A percentile compares a stretch with the other conserved stretches of the same genome.
These are phyloP conservation scores for Acleris laterana DNA, from an alignment of 2,888 invertebrate species.

Conservation along the genomic window DNA sequence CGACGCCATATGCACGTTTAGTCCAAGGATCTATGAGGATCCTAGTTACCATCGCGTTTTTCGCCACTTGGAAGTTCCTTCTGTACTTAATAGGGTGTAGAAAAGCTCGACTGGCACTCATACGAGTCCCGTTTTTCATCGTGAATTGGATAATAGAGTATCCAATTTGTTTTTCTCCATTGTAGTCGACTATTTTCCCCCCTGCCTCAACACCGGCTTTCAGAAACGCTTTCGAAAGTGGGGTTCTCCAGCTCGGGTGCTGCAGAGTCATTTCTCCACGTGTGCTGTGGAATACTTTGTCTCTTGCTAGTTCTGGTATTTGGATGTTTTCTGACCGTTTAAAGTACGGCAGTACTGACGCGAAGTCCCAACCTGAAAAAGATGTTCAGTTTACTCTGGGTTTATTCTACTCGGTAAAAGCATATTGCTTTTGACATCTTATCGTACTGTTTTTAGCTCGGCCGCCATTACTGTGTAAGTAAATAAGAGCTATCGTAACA, in stretches of 20 bases:
- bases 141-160: conserved; percentile 88
- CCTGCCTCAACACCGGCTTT: conserved; percentile 86
- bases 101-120: conserved; percentile 90
- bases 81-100: conserved; percentile 84
- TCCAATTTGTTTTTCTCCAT: conserved; percentile 87
- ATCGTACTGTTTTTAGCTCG: too few relatives aligned
- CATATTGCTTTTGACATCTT: too few relatives aligned
- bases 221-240: conserved; percentile 85
- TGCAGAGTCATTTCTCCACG: conserved; percentile 86
- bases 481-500: too few relatives aligned
- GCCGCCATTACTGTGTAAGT: too few relatives aligned
- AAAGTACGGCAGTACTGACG: conserved; percentile 87
- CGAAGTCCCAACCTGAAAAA: conserved; percentile 87
- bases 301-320: conserved; percentile 70
- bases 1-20: conserved; percentile 84
- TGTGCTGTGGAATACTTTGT: conserved; percentile 83
- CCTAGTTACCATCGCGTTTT: conserved; percentile 84
- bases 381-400: not conserved
- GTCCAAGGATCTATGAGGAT: conserved; percentile 81
- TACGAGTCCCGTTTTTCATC: conserved; percentile 87
- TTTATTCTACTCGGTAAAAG: not conserved
- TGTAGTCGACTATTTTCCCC: conserved; percentile 86
- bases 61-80: conserved; percentile 86
- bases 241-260: conserved; percentile 82
- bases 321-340: conserved; percentile 87